Base-by-base conservation (phyloP, 2,113 vertebrate genomes). In the Silurus asotus region DNA sequence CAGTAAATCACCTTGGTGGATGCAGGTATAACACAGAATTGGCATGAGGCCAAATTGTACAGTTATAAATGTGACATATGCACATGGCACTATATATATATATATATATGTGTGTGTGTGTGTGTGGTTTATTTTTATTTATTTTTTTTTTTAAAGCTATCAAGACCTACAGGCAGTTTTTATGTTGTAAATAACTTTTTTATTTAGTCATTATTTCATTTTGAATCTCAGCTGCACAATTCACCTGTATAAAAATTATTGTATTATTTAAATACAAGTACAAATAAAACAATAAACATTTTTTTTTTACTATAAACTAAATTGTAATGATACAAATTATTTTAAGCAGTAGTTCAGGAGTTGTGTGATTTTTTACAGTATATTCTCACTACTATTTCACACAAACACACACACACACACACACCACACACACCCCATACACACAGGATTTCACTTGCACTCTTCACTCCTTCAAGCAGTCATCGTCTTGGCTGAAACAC, bases 11-110 rank as follows among this genome's bases (percentile, higher is more conserved):
- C 89, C 92, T 91, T 89, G 86, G 86, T 86, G 20, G 90, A 94
- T 94, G 92, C 93, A 93, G 91, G 91, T 92, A 93, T 91, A 92
- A 92, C 90, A 92, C 91, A 88, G 86, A 88, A 91, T 90, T 11
- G 45, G 91, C 90, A 92, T 87, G 89, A 92, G 88, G 86, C 91
- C 88, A 91, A 88, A 81, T 83, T 91, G 88, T 88, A 53, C 69
- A 81, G 67, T 64, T 78, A 84, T 76, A 84, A 69, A 85, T 78
- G 59, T 65, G 48, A 11, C 79, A 6, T 56, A 83, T 59, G 83
- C 85, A 79, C 74, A 37, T 37, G 28, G 28, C 28, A 37, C 28
- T 37, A 37, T 37, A 37, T 37, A 37, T 37, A 37, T 37, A 37
- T 37, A 37, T 37, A 37, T 37, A 37, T 37, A 37, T n/a, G n/a